Evolutionary conservation across 2,113 vertebrate species (phyloP).

Genomic region (Callospermophilus lateralis): DNA sequence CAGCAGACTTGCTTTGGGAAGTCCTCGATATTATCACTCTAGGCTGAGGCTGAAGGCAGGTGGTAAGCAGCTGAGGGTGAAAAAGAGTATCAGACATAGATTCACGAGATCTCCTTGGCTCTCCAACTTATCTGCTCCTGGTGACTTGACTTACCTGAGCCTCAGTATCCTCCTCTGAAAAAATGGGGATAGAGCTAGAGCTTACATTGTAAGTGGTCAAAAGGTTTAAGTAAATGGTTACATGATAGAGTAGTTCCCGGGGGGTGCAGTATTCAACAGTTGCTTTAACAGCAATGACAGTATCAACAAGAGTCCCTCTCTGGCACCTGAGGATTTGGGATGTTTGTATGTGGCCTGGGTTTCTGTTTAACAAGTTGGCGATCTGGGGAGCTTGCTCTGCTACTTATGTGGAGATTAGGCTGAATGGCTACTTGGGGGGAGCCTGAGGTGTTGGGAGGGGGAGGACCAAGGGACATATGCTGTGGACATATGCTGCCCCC

Average conservation of each 20-base stretch:
- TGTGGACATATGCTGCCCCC: not conserved
- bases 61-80: not conserved
- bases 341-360: not conserved
- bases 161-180: not conserved
- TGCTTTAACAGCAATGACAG: not conserved
- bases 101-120: not conserved
- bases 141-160: not conserved
- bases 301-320: not conserved
- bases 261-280: rapidly evolving
- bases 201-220: not conserved
- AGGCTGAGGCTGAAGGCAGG: not conserved
- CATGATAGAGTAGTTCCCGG: rapidly evolving
- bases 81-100: not conserved
- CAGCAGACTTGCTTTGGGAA: not conserved
- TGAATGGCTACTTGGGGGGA: not conserved
- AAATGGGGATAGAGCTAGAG: not conserved
- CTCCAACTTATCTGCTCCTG: not conserved
- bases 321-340: not conserved
- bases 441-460: not conserved
- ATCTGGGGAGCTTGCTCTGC: not conserved
- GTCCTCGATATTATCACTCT: not conserved
- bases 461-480: not conserved
- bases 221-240: not conserved
- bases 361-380: not conserved
- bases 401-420: not conserved